Evolutionary conservation across 2,113 vertebrate genomes (phyloP).

Genomic region (Heterotilapia buettikoferi): DNA sequence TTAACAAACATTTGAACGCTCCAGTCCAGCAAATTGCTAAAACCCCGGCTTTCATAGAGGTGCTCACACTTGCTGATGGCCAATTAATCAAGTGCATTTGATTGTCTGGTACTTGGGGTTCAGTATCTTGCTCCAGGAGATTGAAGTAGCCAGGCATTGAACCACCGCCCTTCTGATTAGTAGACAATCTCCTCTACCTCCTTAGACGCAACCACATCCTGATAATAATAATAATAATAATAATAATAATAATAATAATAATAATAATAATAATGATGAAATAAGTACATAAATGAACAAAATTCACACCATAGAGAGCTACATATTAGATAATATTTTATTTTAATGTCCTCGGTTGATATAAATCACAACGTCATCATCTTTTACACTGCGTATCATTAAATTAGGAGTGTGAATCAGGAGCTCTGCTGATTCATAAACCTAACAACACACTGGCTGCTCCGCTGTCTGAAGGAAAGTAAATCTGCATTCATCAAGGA

Average conservation of each 20-base stretch:
- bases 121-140: not conserved
- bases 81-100: not conserved
- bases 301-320: not conserved
- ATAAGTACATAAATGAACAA: not conserved
- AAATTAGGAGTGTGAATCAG: not conserved
- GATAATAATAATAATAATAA: not conserved
- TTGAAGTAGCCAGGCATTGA: not conserved
- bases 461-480: not conserved
- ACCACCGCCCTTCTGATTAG: not conserved
- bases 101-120: not conserved
- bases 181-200: not conserved
- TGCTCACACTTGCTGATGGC: not conserved
- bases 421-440: not conserved
- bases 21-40: not conserved
- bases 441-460: not conserved
- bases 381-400: not conserved
- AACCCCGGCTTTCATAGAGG: not conserved
- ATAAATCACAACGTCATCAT: not conserved
- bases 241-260: not conserved
- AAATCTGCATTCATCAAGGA: constrained; percentile 49
- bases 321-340: not conserved
- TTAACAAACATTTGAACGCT: not conserved
- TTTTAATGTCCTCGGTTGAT: not conserved
- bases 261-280: not conserved
- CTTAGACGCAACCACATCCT: not conserved